Conservation (phyloP, 2,113 vertebrate genomes). For the Gobiocypris rarus region DNA sequence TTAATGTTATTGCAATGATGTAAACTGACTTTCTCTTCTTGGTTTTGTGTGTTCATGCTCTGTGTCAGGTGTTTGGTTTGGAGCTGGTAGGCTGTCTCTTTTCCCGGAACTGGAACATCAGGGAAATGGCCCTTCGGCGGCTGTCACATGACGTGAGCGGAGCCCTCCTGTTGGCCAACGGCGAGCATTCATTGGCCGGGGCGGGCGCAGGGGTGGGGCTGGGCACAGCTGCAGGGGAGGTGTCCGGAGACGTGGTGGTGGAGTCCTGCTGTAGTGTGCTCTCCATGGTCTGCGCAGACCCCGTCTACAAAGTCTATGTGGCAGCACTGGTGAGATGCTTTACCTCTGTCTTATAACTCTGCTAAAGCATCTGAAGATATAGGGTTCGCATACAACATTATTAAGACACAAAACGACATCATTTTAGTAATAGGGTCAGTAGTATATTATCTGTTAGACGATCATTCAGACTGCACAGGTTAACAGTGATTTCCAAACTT, state of each 20-base stretch:
- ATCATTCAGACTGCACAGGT: not conserved
- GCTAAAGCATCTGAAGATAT: not conserved
- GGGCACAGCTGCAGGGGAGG: constrained; percentile 67
- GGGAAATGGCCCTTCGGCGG: constrained; percentile 89
- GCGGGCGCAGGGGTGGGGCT: constrained; percentile 62
- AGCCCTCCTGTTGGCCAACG: constrained; percentile 86
- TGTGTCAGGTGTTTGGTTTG: constrained; percentile 84
- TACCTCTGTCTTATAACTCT: not conserved
- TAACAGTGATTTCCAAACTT: too few relatives aligned
- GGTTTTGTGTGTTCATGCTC: not conserved
- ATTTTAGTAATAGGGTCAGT: not conserved
- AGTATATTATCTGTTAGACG: not conserved
- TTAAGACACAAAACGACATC: not conserved
- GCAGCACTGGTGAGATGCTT: constrained; percentile 87
- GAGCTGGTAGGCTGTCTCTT: constrained; percentile 91
- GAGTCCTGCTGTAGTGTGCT: constrained; percentile 88
- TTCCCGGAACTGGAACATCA: constrained; percentile 91
- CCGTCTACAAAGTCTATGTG: constrained; percentile 93
- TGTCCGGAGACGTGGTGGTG: constrained; percentile 85
- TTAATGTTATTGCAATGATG: not conserved
- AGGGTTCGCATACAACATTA: not conserved
- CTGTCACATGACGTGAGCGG: constrained; percentile 91
- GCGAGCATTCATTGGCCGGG: constrained; percentile 81
- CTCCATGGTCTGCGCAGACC: constrained; percentile 89
- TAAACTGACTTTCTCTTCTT: not conserved